Evolutionary conservation across 1,140 invertebrate genomes (phyloP).

Genomic region (Trichomalopsis sarcophagae): DNA sequence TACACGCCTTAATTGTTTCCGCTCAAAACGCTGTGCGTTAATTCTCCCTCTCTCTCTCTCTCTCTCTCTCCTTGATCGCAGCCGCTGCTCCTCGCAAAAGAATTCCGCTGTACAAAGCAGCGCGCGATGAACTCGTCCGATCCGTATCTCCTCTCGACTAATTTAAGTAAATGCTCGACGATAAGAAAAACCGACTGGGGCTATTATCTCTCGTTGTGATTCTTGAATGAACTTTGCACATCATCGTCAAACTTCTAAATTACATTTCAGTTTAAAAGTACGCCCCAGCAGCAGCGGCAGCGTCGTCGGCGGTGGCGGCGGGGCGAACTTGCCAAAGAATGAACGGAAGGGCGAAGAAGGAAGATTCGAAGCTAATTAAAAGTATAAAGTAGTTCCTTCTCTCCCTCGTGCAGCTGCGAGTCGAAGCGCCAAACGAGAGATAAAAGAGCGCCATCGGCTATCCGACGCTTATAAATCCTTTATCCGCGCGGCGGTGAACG

Average conservation of each 20-base stretch:
- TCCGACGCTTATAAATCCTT: background rate
- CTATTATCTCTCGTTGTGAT: slow-evolving; percentile 8
- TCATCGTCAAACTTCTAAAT: slow-evolving; percentile 12
- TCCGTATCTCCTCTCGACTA: background rate
- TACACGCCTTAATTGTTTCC: background rate
- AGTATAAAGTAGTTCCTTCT: slow-evolving; percentile 10
- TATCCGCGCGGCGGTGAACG: background rate
- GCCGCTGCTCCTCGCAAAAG: no score
- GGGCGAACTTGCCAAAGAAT: background rate
- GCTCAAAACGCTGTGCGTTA: background rate
- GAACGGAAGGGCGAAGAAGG: background rate
- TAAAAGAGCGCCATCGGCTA: background rate
- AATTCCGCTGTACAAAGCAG: no score
- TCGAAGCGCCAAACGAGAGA: no score
- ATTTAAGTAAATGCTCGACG: background rate
- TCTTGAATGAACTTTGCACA: background rate
- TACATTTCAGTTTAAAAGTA: slow-evolving; percentile 16
- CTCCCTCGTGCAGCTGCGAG: background rate
- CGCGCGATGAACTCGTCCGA: no score
- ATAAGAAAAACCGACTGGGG: background rate
- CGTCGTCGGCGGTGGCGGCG: background rate
- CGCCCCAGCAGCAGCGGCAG: background rate
- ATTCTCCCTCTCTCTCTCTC: background rate
- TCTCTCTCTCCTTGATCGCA: background rate
- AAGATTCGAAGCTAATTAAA: slow-evolving; percentile 23